These are phyloP conservation scores for Lagenorhynchus albirostris DNA, from an alignment of 2,113 vertebrate species.

Conservation along the genomic window DNA sequence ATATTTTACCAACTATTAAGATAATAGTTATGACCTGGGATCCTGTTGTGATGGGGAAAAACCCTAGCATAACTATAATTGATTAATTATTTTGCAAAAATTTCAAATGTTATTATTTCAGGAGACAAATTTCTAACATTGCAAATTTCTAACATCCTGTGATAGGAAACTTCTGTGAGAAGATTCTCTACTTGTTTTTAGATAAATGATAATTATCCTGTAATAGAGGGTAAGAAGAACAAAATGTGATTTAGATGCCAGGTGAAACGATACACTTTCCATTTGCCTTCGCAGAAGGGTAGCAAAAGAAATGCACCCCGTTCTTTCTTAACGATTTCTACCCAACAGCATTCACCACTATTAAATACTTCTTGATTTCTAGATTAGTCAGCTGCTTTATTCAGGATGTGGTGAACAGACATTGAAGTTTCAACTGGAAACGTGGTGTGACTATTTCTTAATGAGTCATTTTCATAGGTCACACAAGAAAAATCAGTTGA, in stretches of 20 bases:
- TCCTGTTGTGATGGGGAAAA: background rate
- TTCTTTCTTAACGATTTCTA: background rate
- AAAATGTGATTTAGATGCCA: background rate
- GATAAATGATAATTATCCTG: background rate
- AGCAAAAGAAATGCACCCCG: background rate
- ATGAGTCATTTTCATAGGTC: constrained; percentile 36
- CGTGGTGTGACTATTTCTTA: constrained; percentile 15
- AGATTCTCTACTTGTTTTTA: background rate
- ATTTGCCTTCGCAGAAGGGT: background rate
- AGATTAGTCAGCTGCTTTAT: background rate
- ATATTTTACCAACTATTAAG: background rate
- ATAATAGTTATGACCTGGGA: background rate
- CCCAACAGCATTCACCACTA: background rate
- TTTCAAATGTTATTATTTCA: background rate
- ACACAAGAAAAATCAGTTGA: constrained; percentile 28
- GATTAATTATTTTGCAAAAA: background rate
- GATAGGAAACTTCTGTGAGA: background rate
- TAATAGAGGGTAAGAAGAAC: background rate
- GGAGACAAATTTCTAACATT: background rate
- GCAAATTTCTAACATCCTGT: background rate
- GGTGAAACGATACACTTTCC: background rate
- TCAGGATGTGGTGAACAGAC: background rate
- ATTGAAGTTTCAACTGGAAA: background rate
- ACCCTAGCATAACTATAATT: background rate
- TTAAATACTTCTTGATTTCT: background rate